Percentiles rank a stretch among this genome's conserved stretches.
Evolutionary conservation across 1,140 invertebrate genomes (phyloP).

Genomic region (Ylistrum balloti): DNA sequence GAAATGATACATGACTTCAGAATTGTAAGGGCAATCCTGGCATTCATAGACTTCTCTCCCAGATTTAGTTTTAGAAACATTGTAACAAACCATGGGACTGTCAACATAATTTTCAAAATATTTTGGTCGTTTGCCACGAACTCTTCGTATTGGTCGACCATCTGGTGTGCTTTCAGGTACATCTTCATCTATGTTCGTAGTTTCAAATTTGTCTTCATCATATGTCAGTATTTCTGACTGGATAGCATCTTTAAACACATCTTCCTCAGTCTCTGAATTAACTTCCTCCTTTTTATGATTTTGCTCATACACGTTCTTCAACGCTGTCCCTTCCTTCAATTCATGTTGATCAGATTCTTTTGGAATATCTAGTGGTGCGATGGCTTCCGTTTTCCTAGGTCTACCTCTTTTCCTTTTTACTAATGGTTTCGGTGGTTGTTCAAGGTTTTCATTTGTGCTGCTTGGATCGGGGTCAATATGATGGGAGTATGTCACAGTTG

Average conservation of each 20-base stretch:
- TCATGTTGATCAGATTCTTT: slow-evolving; percentile 60
- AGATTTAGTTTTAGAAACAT: neutral
- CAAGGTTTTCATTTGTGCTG: neutral
- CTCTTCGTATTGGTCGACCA: slow-evolving; percentile 1
- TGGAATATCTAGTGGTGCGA: slow-evolving; percentile 34
- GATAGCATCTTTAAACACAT: neutral
- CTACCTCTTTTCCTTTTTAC: slow-evolving; percentile 62
- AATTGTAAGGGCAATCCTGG: slow-evolving; percentile 60
- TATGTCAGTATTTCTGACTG: neutral
- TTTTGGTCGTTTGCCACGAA: neutral
- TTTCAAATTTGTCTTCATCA: neutral
- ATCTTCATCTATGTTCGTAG: neutral
- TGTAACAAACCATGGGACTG: neutral
- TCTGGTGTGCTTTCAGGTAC: slow-evolving; percentile 42
- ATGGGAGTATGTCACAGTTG: neutral
- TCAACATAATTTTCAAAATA: slow-evolving; percentile 16
- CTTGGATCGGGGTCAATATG: neutral
- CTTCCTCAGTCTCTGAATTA: neutral
- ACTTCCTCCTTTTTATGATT: slow-evolving; percentile 51
- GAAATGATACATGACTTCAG: slow-evolving; percentile 51
- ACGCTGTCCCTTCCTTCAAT: slow-evolving; percentile 42
- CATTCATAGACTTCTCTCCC: slow-evolving; percentile 55
- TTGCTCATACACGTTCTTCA: slow-evolving; percentile 41
- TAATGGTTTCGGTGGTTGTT: neutral
- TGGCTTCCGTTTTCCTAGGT: slow-evolving; percentile 55